phyloP scores from a whole-genome alignment of 2,797 vertebrate species.

The Spinibarbus caldwelli region DNA sequence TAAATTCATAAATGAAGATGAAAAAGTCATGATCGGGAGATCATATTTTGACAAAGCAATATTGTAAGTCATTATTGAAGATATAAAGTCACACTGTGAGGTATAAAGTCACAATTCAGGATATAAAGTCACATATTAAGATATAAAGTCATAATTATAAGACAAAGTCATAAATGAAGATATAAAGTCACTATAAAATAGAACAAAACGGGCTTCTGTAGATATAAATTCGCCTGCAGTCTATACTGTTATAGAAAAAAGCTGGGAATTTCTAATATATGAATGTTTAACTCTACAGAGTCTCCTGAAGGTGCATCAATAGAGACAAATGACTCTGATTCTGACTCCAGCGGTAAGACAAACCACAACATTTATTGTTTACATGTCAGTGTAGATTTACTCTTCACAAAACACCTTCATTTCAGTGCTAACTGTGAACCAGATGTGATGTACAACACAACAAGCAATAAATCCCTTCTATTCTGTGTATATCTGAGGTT shows the following conservation, averaged over 20 bases:
- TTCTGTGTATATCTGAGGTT: not conserved
- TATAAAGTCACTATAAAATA: too few relatives aligned
- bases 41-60: not conserved
- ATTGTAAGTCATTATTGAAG: not conserved
- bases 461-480: not conserved
- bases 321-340: constrained; percentile 44
- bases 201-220: not conserved
- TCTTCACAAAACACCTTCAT: not conserved
- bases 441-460: not conserved
- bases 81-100: not conserved
- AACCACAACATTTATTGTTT: not conserved
- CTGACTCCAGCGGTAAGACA: constrained; percentile 41
- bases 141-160: not conserved
- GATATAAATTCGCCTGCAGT: not conserved
- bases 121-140: not conserved
- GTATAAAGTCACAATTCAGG: not conserved
- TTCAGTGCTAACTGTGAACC: not conserved
- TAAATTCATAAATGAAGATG: not conserved
- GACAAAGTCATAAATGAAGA: not conserved
- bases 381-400: not conserved
- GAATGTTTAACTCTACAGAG: not conserved
- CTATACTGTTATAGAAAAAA: not conserved
- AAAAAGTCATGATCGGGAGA: not conserved
- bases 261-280: not conserved
- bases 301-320: constrained; percentile 24